Evolutionary conservation across 2,113 vertebrate genomes (phyloP).

Genomic region (Tinamus guttatus): DNA sequence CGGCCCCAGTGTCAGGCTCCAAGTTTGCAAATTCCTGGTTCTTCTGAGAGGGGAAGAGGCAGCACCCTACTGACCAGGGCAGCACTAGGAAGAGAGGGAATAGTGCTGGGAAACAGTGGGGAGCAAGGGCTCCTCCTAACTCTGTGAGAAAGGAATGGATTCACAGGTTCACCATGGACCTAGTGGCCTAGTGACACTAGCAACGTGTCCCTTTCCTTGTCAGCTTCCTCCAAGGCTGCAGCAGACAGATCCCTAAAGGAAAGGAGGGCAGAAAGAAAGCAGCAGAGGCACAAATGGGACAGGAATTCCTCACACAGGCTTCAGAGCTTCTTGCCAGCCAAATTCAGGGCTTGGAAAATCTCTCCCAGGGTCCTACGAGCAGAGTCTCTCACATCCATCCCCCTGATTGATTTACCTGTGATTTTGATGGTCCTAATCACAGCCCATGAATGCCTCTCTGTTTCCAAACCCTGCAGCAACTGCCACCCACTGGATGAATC

Average conservation of each 20-base stretch:
- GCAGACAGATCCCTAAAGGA: background rate
- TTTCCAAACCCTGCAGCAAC: background rate
- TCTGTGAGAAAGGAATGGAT: background rate
- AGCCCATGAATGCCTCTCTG: background rate
- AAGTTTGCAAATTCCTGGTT: background rate
- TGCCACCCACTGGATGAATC: background rate
- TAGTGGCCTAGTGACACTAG: background rate
- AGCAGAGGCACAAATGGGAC: background rate
- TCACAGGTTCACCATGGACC: background rate
- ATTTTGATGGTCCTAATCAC: background rate
- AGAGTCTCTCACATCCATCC: rapidly evolving
- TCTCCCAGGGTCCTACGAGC: background rate
- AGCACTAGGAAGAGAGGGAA: background rate
- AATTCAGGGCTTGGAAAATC: background rate
- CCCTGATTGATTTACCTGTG: background rate
- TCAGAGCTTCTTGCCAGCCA: background rate
- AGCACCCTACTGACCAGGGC: background rate
- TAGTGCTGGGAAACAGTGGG: background rate
- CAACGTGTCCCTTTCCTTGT: rapidly evolving
- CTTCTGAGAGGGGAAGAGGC: background rate
- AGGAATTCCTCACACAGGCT: background rate
- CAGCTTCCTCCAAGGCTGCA: background rate
- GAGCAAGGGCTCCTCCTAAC: background rate
- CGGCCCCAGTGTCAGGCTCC: background rate
- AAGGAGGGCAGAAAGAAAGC: background rate